Conservation (phyloP, 2,113 vertebrate genomes). For the Takifugu flavidus region DNA sequence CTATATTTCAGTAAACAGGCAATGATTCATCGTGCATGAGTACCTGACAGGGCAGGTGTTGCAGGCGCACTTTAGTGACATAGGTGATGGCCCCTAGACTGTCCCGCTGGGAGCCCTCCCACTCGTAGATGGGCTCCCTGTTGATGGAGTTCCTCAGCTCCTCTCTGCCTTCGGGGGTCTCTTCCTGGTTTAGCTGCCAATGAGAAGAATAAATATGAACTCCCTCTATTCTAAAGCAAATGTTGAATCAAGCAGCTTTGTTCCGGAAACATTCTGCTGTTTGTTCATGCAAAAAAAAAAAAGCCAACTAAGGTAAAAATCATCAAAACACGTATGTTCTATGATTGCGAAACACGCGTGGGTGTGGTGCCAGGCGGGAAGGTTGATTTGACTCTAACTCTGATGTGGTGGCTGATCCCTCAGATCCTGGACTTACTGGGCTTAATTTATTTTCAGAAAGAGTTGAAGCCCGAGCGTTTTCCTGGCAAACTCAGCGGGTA, state of each 20-base stretch:
- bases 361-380: slow-evolving; percentile 33
- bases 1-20: slow-evolving; percentile 15
- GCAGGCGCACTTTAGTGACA: slow-evolving; percentile 85
- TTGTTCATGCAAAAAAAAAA: not conserved
- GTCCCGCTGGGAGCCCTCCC: slow-evolving; percentile 79
- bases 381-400: slow-evolving; percentile 15
- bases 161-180: slow-evolving; percentile 57
- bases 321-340: slow-evolving; percentile 8
- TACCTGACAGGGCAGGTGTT: slow-evolving; percentile 93
- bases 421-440: slow-evolving; percentile 51
- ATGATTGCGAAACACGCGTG: slow-evolving; percentile 16
- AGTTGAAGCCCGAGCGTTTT: slow-evolving; percentile 11
- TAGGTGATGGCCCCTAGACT: slow-evolving; percentile 81
- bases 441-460: slow-evolving; percentile 53
- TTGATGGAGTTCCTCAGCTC: slow-evolving; percentile 83
- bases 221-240: not conserved
- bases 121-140: slow-evolving; percentile 79
- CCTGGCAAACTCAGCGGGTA: slow-evolving; percentile 15
- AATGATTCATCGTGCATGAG: slow-evolving; percentile 28
- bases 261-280: not conserved
- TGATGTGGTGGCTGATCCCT: slow-evolving; percentile 50
- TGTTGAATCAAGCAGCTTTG: not conserved
- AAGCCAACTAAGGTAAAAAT: not conserved
- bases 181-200: slow-evolving; percentile 49
- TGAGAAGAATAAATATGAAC: slow-evolving; percentile 12